phyloP scores from a whole-genome alignment of 1,140 invertebrate genomes.

The Trachelipus rathkii region DNA sequence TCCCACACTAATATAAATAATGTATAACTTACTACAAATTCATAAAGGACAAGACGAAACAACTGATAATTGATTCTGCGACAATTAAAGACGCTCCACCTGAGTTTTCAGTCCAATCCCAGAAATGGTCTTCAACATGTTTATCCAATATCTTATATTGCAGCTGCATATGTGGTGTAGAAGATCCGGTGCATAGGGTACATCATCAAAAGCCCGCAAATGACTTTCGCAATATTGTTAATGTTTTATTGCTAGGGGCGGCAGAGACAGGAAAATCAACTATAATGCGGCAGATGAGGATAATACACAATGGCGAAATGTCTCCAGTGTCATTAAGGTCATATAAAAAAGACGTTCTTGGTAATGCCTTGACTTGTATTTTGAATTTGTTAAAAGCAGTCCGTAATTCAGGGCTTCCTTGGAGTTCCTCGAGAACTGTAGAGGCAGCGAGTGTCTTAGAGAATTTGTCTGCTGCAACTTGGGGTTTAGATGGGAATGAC shows the following conservation, averaged over 20 bases:
- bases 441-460: constrained; percentile 34
- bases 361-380: constrained; percentile 39
- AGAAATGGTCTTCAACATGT: no score
- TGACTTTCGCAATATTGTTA: constrained; percentile 27
- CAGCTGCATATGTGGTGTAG: not conserved
- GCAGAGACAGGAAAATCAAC: constrained; percentile 65
- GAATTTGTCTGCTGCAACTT: constrained; percentile 28
- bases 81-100: no score
- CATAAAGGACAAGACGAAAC: no score
- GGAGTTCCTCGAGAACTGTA: constrained; percentile 35
- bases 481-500: constrained; percentile 39
- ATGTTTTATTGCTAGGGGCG: constrained; percentile 49
- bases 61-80: no score
- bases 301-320: constrained; percentile 64
- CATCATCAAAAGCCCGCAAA: not conserved
- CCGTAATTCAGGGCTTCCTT: constrained; percentile 34
- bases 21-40: no score
- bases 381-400: constrained; percentile 33
- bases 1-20: no score
- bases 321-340: constrained; percentile 38
- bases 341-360: constrained; percentile 42
- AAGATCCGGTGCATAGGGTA: not conserved
- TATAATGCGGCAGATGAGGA: constrained; percentile 78
- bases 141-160: no score
- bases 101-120: no score